Evolutionary conservation across 2,113 vertebrate genomes (phyloP).

Genomic region (Paracyprichromis sp.): DNA sequence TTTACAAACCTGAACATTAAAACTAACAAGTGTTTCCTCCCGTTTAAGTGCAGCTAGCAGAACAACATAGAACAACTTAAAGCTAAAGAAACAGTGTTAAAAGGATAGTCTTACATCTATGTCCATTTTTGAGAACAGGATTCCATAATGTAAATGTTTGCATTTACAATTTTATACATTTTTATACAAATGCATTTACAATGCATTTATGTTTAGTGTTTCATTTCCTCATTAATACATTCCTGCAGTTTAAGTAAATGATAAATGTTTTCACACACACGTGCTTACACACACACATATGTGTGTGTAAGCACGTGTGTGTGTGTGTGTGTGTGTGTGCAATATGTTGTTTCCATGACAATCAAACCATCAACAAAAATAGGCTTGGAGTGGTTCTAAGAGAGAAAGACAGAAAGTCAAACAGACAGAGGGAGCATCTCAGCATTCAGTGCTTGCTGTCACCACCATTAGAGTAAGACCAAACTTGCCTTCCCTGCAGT

Average conservation of each 20-base stretch:
- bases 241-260: neutral
- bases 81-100: neutral
- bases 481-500: slow-evolving; percentile 30
- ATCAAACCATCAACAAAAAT: neutral
- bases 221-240: neutral
- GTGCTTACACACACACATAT: neutral
- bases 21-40: neutral
- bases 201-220: neutral
- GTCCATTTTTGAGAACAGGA: neutral
- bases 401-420: neutral
- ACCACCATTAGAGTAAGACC: slow-evolving; percentile 13
- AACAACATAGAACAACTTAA: neutral
- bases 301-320: neutral
- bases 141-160: neutral
- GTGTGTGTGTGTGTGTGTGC: fast-evolving
- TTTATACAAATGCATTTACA: neutral
- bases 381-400: neutral
- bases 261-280: neutral
- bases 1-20: neutral
- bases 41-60: neutral
- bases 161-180: neutral
- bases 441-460: slow-evolving; percentile 9
- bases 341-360: neutral
- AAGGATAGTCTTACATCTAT: neutral
- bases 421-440: neutral